Evolutionary conservation across 2,113 vertebrate genomes (phyloP).

Genomic region (Dasyornis broadbenti): DNA sequence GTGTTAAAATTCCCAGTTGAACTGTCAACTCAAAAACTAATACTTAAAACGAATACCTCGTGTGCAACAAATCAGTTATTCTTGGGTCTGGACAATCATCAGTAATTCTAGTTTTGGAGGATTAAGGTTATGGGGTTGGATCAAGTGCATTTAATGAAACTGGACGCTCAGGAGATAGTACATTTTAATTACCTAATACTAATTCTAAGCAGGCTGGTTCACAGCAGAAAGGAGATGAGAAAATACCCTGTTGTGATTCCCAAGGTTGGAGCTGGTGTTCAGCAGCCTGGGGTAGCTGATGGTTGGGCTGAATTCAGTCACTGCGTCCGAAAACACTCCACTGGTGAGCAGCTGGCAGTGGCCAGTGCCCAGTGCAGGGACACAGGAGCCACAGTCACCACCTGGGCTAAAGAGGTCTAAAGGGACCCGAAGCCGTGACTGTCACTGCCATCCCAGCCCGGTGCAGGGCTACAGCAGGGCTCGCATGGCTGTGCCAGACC

Average conservation of each 20-base stretch:
- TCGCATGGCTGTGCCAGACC: accelerated
- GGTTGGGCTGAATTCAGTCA: not conserved
- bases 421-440: not conserved
- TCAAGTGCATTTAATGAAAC: not conserved
- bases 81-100: not conserved
- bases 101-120: not conserved
- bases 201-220: not conserved
- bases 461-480: not conserved
- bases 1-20: not conserved
- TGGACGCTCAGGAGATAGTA: not conserved
- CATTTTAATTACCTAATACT: not conserved
- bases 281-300: not conserved
- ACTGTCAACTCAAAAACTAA: not conserved
- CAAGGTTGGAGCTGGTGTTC: not conserved
- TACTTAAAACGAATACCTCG: not conserved
- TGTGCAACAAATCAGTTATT: not conserved
- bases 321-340: not conserved
- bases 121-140: not conserved
- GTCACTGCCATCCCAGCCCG: not conserved
- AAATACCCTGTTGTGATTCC: not conserved
- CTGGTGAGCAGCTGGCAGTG: not conserved
- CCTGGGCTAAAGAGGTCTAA: not conserved
- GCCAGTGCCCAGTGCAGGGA: not conserved
- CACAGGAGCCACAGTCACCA: not conserved
- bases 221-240: not conserved